Base-by-base conservation (phyloP, 2,113 vertebrate genomes). In the Ceyx cyanopectus region DNA sequence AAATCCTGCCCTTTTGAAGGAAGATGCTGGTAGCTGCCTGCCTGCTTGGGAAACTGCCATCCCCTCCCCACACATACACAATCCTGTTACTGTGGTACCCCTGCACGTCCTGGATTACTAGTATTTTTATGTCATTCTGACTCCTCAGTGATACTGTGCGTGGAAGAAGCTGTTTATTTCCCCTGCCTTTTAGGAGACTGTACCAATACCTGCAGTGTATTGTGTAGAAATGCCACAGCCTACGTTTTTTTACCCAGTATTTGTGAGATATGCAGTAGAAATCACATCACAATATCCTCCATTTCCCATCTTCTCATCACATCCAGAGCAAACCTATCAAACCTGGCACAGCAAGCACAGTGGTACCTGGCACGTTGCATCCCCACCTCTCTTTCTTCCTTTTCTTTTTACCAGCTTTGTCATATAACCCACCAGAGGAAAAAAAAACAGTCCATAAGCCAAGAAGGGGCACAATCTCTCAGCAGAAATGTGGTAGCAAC, bases 1-100 rank as follows among this genome's bases (percentile, higher is more conserved):
- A 96, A 73, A 85, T 80, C 85, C 67, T 92, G 83, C 65, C 89
- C 67, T 85, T 93, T 95, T 67, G 78, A 94, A 95, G 95, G 94
- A 91, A 85, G 88, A 81, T 43, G 54, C 86, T 76, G 86, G 82
- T 81, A 61, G 45, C 74, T 80, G 82, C 84, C 74, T 89, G 70
- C 85, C 81, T 73, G 87, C 37, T 87, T 94, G 66, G 62, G 80
- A 81, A 57, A 67, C 34, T 65, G 57, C 50, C 77, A 70, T 37
- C 79, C 24, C 8, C 53, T 84, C 77, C 48, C 24, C 51, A 30
- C 4, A 40, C 65, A 87, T 46, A 51, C 0, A 60, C 46, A 87
- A 67, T 10, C 60, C 0, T 3, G 32, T 56, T 77, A 72, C 72
- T 58, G 58, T 81, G 83, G 65, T 65, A 74, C 12, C 68, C 40